Evolutionary conservation across 2,797 vertebrate genomes (phyloP).

Genomic region (Rachycentron canadum): DNA sequence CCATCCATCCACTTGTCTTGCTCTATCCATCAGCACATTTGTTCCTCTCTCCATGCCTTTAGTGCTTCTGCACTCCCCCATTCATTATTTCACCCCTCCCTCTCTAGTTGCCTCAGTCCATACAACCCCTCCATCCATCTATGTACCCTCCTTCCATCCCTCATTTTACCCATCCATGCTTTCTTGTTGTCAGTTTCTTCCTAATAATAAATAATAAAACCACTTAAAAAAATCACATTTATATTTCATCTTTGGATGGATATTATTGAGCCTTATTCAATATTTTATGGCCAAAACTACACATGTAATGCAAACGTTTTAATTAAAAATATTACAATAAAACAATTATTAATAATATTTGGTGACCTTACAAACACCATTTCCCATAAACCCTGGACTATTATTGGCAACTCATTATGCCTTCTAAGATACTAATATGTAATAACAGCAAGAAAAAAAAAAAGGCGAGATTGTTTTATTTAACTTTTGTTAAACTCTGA

Average conservation of each 20-base stretch:
- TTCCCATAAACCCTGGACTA: neutral
- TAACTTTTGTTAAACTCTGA: neutral
- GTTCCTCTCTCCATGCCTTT: constrained; percentile 58
- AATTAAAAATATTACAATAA: too few species aligned
- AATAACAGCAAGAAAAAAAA: too few species aligned
- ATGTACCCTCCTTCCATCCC: constrained; percentile 32
- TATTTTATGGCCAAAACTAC: too few species aligned
- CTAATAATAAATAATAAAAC: too few species aligned
- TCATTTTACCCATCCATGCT: constrained; percentile 55
- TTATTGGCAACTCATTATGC: neutral
- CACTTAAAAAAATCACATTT: too few species aligned
- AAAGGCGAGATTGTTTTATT: neutral
- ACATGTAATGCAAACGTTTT: too few species aligned
- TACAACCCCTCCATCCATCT: constrained; percentile 59
- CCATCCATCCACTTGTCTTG: constrained; percentile 59
- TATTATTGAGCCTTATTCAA: too few species aligned
- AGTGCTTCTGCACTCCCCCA: constrained; percentile 47
- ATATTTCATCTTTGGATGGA: too few species aligned
- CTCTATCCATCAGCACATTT: constrained; percentile 64
- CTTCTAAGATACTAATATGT: neutral
- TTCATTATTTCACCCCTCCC: constrained; percentile 63
- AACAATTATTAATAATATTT: too few species aligned
- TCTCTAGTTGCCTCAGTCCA: constrained; percentile 45
- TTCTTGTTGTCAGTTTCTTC: constrained; percentile 47
- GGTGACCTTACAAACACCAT: too few species aligned